Evolutionary conservation across 2,797 vertebrate genomes (phyloP).

Genomic region (Paguma larvata): DNA sequence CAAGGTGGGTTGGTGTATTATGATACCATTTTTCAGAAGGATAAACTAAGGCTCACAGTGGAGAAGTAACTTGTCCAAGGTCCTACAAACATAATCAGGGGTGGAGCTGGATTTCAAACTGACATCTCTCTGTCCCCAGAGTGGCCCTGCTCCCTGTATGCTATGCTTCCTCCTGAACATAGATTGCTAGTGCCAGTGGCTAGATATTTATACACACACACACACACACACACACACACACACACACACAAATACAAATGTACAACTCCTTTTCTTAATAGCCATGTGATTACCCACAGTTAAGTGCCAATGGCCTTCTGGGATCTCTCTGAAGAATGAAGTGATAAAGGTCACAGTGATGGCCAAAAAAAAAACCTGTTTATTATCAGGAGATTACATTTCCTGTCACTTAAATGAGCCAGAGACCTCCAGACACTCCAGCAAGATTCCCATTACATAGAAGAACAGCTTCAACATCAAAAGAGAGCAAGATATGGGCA

Average conservation of each 20-base stretch:
- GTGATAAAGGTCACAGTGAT: conserved; percentile 53
- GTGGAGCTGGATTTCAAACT: neutral
- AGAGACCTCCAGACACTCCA: conserved; percentile 68
- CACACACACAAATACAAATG: neutral
- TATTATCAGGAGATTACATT: conserved; percentile 69
- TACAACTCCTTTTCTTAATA: conserved; percentile 21
- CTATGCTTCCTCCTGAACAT: neutral
- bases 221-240: neutral
- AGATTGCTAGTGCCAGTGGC: neutral
- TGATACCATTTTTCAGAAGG: conserved; percentile 43
- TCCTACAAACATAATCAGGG: neutral
- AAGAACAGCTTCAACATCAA: conserved; percentile 75
- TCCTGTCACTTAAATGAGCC: conserved; percentile 74
- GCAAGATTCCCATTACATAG: conserved; percentile 70
- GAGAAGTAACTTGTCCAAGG: neutral
- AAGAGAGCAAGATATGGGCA: conserved; percentile 10
- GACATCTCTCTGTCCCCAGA: neutral
- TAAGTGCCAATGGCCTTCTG: conserved; percentile 60
- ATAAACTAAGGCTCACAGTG: conserved; percentile 34
- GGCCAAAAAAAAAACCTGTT: conserved; percentile 75
- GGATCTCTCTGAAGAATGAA: conserved; percentile 46
- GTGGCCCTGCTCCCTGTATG: neutral
- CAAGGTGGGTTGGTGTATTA: neutral
- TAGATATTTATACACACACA: neutral
- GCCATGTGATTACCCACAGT: conserved; percentile 42